Percentiles rank a stretch among this genome's conserved stretches.
Conservation (phyloP, 2,888 invertebrate genomes). For the Lysandra coridon region DNA sequence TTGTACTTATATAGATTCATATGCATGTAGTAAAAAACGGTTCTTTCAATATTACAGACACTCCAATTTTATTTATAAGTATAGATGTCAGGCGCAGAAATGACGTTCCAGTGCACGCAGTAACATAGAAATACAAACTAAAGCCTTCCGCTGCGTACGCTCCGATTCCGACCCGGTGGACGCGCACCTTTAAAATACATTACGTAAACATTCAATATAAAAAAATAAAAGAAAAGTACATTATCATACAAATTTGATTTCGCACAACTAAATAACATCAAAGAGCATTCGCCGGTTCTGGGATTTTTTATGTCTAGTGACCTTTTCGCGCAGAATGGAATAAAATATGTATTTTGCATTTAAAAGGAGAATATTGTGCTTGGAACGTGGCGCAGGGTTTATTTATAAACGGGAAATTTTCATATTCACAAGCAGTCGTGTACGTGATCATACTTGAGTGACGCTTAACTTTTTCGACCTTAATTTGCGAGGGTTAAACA, state of each 20-base stretch:
- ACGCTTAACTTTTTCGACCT: neutral
- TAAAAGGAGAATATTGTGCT: constrained; percentile 10
- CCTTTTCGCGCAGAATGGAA: neutral
- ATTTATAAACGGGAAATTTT: neutral
- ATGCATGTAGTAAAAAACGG: too few species aligned
- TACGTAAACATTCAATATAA: neutral
- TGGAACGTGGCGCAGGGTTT: neutral
- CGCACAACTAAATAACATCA: neutral
- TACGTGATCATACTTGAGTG: neutral
- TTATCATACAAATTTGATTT: neutral
- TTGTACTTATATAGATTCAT: too few species aligned
- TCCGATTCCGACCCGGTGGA: too few species aligned
- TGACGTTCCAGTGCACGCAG: too few species aligned
- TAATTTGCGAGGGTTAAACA: too few species aligned
- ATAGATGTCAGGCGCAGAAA: too few species aligned
- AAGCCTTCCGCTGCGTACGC: too few species aligned
- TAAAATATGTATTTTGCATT: constrained; percentile 8
- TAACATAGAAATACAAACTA: too few species aligned
- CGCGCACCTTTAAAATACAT: too few species aligned
- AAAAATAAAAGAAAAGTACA: neutral
- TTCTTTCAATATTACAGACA: too few species aligned
- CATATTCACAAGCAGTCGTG: neutral
- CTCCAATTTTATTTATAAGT: too few species aligned
- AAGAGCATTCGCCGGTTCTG: neutral
- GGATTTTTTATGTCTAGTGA: neutral